Evolutionary conservation across 1,140 invertebrate species (phyloP), one percentile per base, ranked within the genome.

Genomic region (Physella acuta): DNA sequence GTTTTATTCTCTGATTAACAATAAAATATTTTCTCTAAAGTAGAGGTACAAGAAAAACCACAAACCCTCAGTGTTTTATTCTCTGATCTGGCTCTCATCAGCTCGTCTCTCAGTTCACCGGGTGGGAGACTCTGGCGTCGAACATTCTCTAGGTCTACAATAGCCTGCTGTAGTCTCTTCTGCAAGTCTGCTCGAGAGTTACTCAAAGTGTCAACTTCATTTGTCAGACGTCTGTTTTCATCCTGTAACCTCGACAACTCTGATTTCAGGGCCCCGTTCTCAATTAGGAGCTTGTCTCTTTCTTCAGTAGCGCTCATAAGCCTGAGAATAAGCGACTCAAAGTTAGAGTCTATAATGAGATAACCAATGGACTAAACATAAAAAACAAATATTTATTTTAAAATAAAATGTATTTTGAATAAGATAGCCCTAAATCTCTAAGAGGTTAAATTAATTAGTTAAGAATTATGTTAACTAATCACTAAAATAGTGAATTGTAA

Each of bases 261-360:
- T 14, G 28, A 30, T 1, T 31, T 17, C 28, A 53, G 20, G 3
- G 14, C 31, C 1, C 26, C n/a, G 49, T 30, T 20, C 24, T 64
- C 44, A 36, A 51, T 28, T n/a, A 64, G 2, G 1, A 49, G 39
- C 39, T 52, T 52, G 49, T 64, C 62, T 28, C 62, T 30, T 49
- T 64, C 62, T 36, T 52, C 52, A 28, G 37, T 33, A 4, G 11
- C 28, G 20, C 1, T 30, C 3, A 36, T n/a, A 3, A 53, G 28
- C 33, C 62, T 64, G 3, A 30, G 20, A 16, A 34, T 4, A 1
- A n/a, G 3, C 37, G 3, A 62, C 14, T 3, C 14, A 20, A n/a
- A n/a, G n/a, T n/a, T n/a, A n/a, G n/a, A n/a, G n/a, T n/a, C n/a
- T n/a, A n/a, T n/a, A n/a, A n/a, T n/a, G n/a, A n/a, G n/a, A n/a